phyloP scores from a whole-genome alignment of 1,140 invertebrate genomes.

The Drosophila sproati region DNA sequence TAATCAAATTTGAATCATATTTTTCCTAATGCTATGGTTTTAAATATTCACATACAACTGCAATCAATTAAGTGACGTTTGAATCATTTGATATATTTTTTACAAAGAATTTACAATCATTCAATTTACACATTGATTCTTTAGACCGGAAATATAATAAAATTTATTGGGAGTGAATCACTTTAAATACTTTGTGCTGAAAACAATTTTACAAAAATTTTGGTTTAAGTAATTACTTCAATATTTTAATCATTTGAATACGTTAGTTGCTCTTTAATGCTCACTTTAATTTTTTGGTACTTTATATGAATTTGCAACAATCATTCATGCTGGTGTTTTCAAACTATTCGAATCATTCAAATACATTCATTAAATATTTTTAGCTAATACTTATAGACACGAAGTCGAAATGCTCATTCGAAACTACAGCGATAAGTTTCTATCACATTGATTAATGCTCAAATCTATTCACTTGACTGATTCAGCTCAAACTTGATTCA shows the following conservation, averaged over 20 bases:
- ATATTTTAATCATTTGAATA: no score
- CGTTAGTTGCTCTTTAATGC: no score
- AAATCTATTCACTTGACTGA: constrained; percentile 24
- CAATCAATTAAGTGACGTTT: no score
- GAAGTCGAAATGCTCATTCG: neutral
- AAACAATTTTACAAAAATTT: neutral
- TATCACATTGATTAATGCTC: neutral
- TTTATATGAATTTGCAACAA: neutral
- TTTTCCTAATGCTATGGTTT: no score
- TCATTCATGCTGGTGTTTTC: no score
- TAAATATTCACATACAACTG: no score
- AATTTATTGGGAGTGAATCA: no score
- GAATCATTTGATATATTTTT: no score
- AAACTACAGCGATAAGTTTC: neutral
- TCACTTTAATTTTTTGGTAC: neutral
- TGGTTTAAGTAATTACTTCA: neutral
- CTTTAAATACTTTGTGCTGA: no score
- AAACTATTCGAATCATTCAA: neutral
- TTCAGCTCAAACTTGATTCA: constrained; percentile 4
- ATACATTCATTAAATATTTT: neutral
- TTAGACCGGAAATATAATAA: constrained; percentile 1
- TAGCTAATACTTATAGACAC: neutral
- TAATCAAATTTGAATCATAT: no score
- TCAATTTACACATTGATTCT: no score
- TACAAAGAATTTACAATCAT: no score